Percentiles rank a stretch among this genome's conserved stretches.
These are phyloP conservation scores for Bhutanitis thaidina DNA, from an alignment of 2,888 invertebrate species.

Conservation along the genomic window DNA sequence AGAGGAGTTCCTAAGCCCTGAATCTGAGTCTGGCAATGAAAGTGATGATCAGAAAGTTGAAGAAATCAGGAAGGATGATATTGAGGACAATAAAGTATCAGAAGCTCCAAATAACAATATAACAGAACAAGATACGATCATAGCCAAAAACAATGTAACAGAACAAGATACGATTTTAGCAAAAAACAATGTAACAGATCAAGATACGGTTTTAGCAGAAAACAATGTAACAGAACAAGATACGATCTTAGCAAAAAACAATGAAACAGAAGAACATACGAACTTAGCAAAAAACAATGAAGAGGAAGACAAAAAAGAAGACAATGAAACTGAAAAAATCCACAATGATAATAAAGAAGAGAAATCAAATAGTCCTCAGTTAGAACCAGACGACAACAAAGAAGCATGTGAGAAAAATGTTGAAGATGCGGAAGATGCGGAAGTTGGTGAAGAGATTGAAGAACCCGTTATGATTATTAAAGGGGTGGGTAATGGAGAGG, in stretches of 20 bases:
- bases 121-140: not conserved
- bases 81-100: too few relatives aligned
- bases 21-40: slow-evolving; percentile 66
- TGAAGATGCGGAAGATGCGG: slow-evolving; percentile 19
- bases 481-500: slow-evolving; percentile 85
- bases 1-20: slow-evolving; percentile 72
- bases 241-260: slow-evolving; percentile 8
- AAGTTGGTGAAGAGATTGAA: slow-evolving; percentile 83
- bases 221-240: too few relatives aligned
- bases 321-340: slow-evolving; percentile 27
- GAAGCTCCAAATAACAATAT: too few relatives aligned
- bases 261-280: slow-evolving; percentile 11
- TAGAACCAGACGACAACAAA: slow-evolving; percentile 10
- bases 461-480: slow-evolving; percentile 85
- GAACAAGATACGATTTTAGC: too few relatives aligned
- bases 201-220: too few relatives aligned
- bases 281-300: slow-evolving; percentile 19
- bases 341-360: slow-evolving; percentile 18
- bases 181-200: slow-evolving; percentile 8
- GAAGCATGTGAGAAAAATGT: slow-evolving; percentile 33
- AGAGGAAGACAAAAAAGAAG: slow-evolving; percentile 29
- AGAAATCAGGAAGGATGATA: not conserved
- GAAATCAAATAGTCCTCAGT: slow-evolving; percentile 20
- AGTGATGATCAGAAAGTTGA: slow-evolving; percentile 40
- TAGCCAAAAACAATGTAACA: slow-evolving; percentile 20